Evolutionary conservation across 2,888 invertebrate species (phyloP), one percentile per base, ranked within the genome.

Genomic region (Volucella inanis): DNA sequence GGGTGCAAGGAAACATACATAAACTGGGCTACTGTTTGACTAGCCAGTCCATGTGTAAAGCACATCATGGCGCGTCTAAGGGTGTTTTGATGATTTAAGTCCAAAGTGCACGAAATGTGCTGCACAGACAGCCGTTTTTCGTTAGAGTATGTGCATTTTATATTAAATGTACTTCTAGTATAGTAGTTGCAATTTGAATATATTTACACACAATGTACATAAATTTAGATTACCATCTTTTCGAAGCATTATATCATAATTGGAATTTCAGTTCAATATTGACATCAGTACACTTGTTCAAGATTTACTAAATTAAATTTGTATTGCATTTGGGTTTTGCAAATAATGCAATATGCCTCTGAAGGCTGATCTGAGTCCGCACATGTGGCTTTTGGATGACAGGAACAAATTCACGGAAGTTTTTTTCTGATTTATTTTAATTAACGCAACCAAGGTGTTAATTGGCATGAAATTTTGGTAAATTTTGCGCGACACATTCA

Each of bases 21-120:
- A 86, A 86, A 86, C 86, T 86, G 86, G 86, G 86, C 86, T 86
- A 86, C 86, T 80, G 86, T 85, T 85, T 86, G 85, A 81, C 81
- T 81, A 85, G 85, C 70, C 84, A 76, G 65, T 72, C 68, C 71
- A 81, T 85, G 76, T 76, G 71, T 75, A 80, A 76, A 67, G 50
- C 79, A 79, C 15, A 84, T 70, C 75, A 70, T 64, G 79, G 70
- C 74, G 75, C 75, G 75, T 75, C 70, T 54, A 49, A 59, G 75
- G 67, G 76, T 76, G 81, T 81, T 77, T 43, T 49, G 67, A 85
- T 81, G 81, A 85, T 85, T 77, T 81, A 81, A 84, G 62, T 43
- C 70, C 57, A 11, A 59, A 54, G 41, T 38, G 41, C 47, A 79
- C 61, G 74, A 74, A 78, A 79, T 83, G 78, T 76, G 80, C 75